Evolutionary conservation across 2,113 vertebrate species (phyloP), one percentile per base, ranked within the genome.

Genomic region (Oryzias melastigma): DNA sequence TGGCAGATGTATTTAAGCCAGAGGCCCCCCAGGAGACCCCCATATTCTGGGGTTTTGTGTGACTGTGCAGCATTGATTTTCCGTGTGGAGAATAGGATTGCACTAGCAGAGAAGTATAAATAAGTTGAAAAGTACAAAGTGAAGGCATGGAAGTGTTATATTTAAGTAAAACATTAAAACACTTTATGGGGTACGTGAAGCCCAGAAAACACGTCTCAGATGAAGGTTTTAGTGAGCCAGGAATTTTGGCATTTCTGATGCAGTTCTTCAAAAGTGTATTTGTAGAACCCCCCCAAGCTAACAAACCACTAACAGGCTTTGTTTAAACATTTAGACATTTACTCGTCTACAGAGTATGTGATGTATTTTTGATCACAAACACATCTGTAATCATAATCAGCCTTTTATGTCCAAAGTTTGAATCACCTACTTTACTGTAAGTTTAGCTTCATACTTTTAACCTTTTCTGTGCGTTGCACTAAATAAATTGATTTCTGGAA

Each of bases 401-500:
- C 48, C 46, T 35, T 63, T 59, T 19, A 25, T 70, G 65, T 5
- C 3, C 48, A 35, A n/a, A 25, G 7, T 65, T 57, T 29, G 63
- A 24, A 43, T 45, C 15, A 17, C 29, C 42, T 43, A 19, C 43
- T 66, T 65, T 45, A 58, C 46, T 43, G 19, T 17, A 29, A 6
- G 7, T 59, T 27, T 50, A 10, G 17, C 24, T 60, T 60, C 53
- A 56, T 62, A 50, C 20, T 43, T 24, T 48, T 29, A 17, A 40
- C 40, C 42, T 48, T 19, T 62, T 14, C 46, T 65, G 17, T 24
- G 63, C 75, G 59, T 48, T 13, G 61, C 24, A 55, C 58, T 71
- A 81, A 83, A 84, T 74, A 69, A 27, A 35, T 55, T 72, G 74
- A 84, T 77, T 46, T 29, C 54, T 14, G 57, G 51, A 52, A 71